A percentile compares a stretch with the other conserved stretches of the same genome.
Conservation (phyloP, 2,113 vertebrate genomes). For the Montifringilla adamsi region DNA sequence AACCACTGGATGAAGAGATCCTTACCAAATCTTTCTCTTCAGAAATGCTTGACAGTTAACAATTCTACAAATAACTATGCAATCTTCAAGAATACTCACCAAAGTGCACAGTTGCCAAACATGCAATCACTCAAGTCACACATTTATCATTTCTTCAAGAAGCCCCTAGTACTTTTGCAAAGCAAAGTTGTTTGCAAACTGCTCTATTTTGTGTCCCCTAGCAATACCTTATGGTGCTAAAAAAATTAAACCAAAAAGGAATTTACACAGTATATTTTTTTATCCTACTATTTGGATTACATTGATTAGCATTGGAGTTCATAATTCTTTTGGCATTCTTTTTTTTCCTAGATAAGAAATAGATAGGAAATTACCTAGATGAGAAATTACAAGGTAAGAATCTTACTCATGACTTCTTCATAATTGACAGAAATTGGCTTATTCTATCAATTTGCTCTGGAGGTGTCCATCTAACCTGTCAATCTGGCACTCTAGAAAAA, state of each 20-base stretch:
- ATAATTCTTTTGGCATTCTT: not conserved
- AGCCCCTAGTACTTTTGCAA: not conserved
- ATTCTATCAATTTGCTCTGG: not conserved
- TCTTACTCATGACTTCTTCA: not conserved
- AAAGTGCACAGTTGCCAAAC: not conserved
- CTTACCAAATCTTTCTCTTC: not conserved
- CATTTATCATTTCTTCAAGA: not conserved
- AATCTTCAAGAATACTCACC: not conserved
- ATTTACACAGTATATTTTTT: not conserved
- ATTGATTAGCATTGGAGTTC: not conserved
- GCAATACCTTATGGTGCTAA: not conserved
- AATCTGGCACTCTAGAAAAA: not conserved
- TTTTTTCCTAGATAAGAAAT: not conserved
- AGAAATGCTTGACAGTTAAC: not conserved
- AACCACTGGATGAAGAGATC: not conserved
- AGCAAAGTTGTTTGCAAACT: not conserved
- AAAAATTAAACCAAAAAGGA: not conserved
- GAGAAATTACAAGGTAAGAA: not conserved
- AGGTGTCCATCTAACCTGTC: not conserved
- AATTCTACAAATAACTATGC: not conserved
- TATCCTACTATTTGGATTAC: not conserved
- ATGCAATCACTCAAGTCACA: fast-evolving
- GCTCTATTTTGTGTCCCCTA: not conserved
- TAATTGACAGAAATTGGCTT: not conserved
- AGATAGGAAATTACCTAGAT: not conserved